A percentile compares a stretch with the other conserved stretches of the same genome.
These are phyloP conservation scores for Zaprionus bogoriensis DNA, from an alignment of 2,888 invertebrate genomes.

Conservation along the genomic window DNA sequence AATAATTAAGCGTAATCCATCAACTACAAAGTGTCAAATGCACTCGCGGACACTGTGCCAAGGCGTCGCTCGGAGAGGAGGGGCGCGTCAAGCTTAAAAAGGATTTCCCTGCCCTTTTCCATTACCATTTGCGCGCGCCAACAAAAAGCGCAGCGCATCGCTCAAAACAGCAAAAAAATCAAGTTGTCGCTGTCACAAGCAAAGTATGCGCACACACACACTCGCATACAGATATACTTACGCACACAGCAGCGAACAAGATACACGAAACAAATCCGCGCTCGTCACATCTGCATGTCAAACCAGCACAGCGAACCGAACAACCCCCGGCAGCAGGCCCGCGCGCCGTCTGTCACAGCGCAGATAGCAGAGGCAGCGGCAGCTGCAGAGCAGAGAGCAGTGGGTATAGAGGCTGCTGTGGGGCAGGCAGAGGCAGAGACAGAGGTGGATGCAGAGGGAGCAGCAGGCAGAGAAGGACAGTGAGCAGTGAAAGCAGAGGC, in stretches of 20 bases:
- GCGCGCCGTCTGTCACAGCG: slow-evolving; percentile 52
- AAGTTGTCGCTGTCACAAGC: slow-evolving; percentile 62
- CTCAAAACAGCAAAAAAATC: slow-evolving; percentile 55
- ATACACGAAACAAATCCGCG: slow-evolving; percentile 73
- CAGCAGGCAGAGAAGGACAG: no score
- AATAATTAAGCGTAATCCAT: slow-evolving; percentile 83
- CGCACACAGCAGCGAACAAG: slow-evolving; percentile 25
- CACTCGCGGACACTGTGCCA: slow-evolving; percentile 73
- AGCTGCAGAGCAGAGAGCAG: slow-evolving; percentile 4
- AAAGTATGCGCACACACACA: slow-evolving; percentile 1
- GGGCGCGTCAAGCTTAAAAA: slow-evolving; percentile 42
- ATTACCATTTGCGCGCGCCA: neutral
- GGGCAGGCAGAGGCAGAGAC: no score
- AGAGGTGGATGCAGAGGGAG: no score
- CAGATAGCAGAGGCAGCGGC: slow-evolving; percentile 49
- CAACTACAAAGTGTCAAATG: slow-evolving; percentile 82
- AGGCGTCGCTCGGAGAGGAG: neutral
- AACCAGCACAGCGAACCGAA: slow-evolving; percentile 62
- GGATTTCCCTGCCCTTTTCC: slow-evolving; percentile 49
- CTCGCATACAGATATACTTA: slow-evolving; percentile 7
- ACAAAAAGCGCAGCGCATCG: slow-evolving; percentile 64
- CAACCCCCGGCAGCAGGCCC: slow-evolving; percentile 54
- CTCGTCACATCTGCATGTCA: slow-evolving; percentile 78
- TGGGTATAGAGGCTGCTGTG: no score
- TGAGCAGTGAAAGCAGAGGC: no score